Evolutionary conservation across 1,140 invertebrate species (phyloP).

Genomic region (Chelonus insularis): DNA sequence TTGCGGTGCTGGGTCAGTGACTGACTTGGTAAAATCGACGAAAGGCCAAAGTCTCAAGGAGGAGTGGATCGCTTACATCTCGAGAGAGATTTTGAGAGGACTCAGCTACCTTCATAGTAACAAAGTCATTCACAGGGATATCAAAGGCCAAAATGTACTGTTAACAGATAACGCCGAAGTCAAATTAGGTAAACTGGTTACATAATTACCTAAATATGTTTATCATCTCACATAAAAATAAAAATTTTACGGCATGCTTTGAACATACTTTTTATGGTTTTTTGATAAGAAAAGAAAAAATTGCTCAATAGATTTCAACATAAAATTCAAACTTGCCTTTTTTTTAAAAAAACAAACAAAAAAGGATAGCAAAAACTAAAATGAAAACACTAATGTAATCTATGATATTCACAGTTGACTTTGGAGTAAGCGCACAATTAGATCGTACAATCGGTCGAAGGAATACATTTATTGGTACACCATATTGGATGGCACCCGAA

Average conservation of each 20-base stretch:
- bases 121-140: conserved; percentile 99
- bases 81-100: conserved; percentile 94
- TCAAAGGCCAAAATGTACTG: conserved; percentile 99
- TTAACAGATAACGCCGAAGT: conserved; percentile 99
- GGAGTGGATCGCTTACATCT: conserved; percentile 99
- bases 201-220: neutral
- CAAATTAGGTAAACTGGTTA: conserved; percentile 82
- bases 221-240: no score
- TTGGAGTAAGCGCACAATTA: conserved; percentile 98
- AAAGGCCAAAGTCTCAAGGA: conserved; percentile 98
- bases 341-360: no score
- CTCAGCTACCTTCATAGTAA: conserved; percentile 97
- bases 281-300: no score
- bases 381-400: no score
- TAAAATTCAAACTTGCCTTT: no score
- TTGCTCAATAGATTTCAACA: no score
- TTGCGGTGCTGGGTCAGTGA: conserved; percentile 98
- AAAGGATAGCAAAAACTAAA: no score
- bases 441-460: conserved; percentile 97
- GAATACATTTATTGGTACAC: conserved; percentile 99
- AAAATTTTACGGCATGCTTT: no score
- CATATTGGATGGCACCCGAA: conserved; percentile 96
- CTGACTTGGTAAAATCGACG: conserved; percentile 98
- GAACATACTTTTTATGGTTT: no score
- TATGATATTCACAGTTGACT: no score